A percentile compares a stretch with the other conserved stretches of the same genome.
These are phyloP conservation scores for Ceryle rudis DNA, from an alignment of 2,797 vertebrate species.

Conservation along the genomic window DNA sequence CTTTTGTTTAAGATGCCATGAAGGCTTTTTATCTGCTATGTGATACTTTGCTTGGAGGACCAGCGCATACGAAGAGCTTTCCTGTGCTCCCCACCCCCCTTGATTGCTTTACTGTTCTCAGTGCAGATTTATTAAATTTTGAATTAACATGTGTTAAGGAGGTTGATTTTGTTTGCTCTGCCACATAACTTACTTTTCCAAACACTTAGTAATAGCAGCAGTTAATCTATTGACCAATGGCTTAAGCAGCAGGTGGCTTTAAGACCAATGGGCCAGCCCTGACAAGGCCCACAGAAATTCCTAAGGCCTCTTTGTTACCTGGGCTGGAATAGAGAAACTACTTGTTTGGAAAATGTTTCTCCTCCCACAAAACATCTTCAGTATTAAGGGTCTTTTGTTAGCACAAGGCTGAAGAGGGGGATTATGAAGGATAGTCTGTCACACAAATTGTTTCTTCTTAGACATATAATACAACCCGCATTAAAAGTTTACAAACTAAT, in stretches of 20 bases:
- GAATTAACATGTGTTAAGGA: conserved; percentile 85
- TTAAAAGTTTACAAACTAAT: conserved; percentile 80
- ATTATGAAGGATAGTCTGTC: conserved; percentile 84
- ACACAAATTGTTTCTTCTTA: conserved; percentile 81
- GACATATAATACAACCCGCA: conserved; percentile 76
- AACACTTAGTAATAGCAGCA: conserved; percentile 81
- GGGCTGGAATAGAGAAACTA: conserved; percentile 79
- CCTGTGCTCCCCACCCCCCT: neutral
- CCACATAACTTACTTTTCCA: conserved; percentile 84
- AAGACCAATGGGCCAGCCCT: conserved; percentile 78
- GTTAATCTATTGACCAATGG: conserved; percentile 86
- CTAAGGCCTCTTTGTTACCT: conserved; percentile 85
- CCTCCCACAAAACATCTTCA: conserved; percentile 85
- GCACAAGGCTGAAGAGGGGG: conserved; percentile 80
- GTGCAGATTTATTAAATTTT: conserved; percentile 82
- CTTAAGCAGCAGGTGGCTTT: conserved; percentile 85
- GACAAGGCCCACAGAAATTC: conserved; percentile 78
- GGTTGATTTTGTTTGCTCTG: conserved; percentile 86
- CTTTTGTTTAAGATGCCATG: conserved; percentile 49
- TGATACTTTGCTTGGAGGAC: conserved; percentile 49
- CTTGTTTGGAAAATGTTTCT: conserved; percentile 87
- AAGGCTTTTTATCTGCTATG: conserved; percentile 57
- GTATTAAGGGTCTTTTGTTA: conserved; percentile 84
- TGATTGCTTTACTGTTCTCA: conserved; percentile 73
- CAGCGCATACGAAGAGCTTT: neutral